Percentiles rank a stretch among this genome's conserved stretches.
These are phyloP conservation scores for Dysmachus trigonus DNA, from an alignment of 2,888 invertebrate genomes.

Conservation along the genomic window DNA sequence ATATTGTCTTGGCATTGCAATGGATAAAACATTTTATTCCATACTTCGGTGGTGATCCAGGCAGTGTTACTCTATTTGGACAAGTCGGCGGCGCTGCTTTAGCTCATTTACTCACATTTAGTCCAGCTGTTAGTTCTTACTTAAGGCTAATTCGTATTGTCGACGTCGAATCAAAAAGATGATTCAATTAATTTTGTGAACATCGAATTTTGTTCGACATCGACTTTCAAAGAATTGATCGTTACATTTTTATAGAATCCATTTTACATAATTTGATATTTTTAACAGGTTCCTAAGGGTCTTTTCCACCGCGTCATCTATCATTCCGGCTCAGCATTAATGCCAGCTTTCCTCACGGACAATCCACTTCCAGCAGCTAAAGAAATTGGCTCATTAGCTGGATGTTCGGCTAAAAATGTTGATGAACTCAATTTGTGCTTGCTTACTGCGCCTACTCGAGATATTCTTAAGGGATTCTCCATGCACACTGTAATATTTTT, in stretches of 20 bases:
- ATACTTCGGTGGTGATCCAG: conserved; percentile 66
- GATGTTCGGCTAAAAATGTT: conserved; percentile 56
- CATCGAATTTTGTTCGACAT: too few species aligned
- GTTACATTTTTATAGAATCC: too few species aligned
- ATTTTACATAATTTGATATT: not conserved
- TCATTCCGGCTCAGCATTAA: conserved; percentile 67
- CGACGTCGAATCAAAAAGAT: not conserved
- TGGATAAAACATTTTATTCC: conserved; percentile 66
- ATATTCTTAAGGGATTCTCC: conserved; percentile 58
- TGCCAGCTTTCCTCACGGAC: conserved; percentile 66
- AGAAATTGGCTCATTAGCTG: conserved; percentile 59
- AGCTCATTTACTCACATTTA: conserved; percentile 64
- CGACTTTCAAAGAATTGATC: too few species aligned
- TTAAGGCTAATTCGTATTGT: not conserved
- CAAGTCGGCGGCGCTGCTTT: conserved; percentile 68
- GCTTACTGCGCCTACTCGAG: conserved; percentile 56
- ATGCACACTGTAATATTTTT: conserved; percentile 57
- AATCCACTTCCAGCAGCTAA: conserved; percentile 62
- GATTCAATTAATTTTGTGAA: not conserved
- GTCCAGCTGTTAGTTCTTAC: conserved; percentile 59
- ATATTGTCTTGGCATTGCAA: conserved; percentile 65
- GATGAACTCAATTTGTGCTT: conserved; percentile 58
- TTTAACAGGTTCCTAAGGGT: conserved; percentile 57
- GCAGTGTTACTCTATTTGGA: conserved; percentile 66
- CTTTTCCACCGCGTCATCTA: conserved; percentile 67